phyloP scores from a whole-genome alignment of 2,113 vertebrate species.

The Seriola quinqueradiata region DNA sequence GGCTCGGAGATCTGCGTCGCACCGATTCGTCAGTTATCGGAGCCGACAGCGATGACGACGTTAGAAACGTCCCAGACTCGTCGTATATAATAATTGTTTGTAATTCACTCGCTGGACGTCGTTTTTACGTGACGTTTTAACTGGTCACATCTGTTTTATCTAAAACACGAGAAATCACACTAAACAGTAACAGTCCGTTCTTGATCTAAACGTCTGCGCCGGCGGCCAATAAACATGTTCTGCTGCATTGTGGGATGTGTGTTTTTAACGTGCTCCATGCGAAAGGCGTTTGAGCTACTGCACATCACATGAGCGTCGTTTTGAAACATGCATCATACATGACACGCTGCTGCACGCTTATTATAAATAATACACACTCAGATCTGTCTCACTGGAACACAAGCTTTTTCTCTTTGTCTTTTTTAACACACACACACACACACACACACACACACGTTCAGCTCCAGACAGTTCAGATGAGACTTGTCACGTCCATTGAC shows the following conservation, averaged over 20 bases:
- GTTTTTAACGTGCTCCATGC: conserved; percentile 21
- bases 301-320: conserved; percentile 7
- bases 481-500: conserved; percentile 84
- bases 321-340: conserved; percentile 23
- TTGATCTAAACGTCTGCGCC: conserved; percentile 72
- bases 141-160: conserved; percentile 64
- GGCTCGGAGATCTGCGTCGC: conserved; percentile 6
- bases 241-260: conserved; percentile 25
- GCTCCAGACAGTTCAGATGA: conserved; percentile 83
- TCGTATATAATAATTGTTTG: conserved; percentile 21
- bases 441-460: conserved; percentile 33
- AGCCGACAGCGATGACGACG: neutral
- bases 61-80: conserved; percentile 12
- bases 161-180: conserved; percentile 74
- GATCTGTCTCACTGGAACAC: conserved; percentile 41
- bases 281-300: conserved; percentile 34
- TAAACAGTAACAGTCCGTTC: conserved; percentile 69
- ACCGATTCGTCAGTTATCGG: conserved; percentile 35
- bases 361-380: conserved; percentile 30
- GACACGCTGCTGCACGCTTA: conserved; percentile 33
- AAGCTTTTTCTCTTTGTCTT: conserved; percentile 13
- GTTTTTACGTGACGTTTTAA: conserved; percentile 47
- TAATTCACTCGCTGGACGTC: conserved; percentile 17
- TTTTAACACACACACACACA: neutral
- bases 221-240: conserved; percentile 80